Evolutionary conservation across 2,888 invertebrate genomes (phyloP), one percentile per base, ranked within the genome.

Genomic region (Molanna angustata): DNA sequence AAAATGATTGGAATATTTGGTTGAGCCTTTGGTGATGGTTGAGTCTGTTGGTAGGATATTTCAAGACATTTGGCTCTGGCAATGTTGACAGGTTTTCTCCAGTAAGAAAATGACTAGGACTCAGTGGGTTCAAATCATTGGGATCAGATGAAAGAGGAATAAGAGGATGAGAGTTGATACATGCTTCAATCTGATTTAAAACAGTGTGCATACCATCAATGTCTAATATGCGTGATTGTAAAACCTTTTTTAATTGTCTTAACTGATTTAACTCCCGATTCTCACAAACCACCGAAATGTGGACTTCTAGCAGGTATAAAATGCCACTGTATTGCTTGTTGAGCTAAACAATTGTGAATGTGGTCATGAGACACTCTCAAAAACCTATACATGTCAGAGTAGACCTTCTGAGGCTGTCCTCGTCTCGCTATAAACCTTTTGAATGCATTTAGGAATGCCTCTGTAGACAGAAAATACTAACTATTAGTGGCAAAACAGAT

Each of bases 221-320:
- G 13, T 13, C 35, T 35, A 35, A 35, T 35, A 35, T 11, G 6
- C 35, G 6, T n/a, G 35, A 35, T 35, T 35, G 35, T 35, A 35
- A 35, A 14, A 35, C 35, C 35, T 35, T 35, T 35, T 35, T 35
- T 35, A 35, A 35, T 4, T 35, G 35, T n/a, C n/a, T n/a, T n/a
- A n/a, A n/a, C n/a, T n/a, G n/a, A n/a, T n/a, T n/a, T n/a, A n/a
- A n/a, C n/a, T n/a, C n/a, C n/a, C n/a, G n/a, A n/a, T n/a, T n/a
- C n/a, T n/a, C n/a, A n/a, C n/a, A n/a, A n/a, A n/a, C n/a, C n/a
- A n/a, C n/a, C n/a, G n/a, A n/a, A n/a, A n/a, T n/a, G n/a, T n/a
- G n/a, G n/a, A n/a, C n/a, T n/a, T n/a, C n/a, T n/a, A n/a, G n/a
- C n/a, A n/a, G n/a, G n/a, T n/a, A n/a, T n/a, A n/a, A n/a, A n/a